phyloP scores from a whole-genome alignment of 2,888 invertebrate genomes.

The Entomobrya multifasciata region DNA sequence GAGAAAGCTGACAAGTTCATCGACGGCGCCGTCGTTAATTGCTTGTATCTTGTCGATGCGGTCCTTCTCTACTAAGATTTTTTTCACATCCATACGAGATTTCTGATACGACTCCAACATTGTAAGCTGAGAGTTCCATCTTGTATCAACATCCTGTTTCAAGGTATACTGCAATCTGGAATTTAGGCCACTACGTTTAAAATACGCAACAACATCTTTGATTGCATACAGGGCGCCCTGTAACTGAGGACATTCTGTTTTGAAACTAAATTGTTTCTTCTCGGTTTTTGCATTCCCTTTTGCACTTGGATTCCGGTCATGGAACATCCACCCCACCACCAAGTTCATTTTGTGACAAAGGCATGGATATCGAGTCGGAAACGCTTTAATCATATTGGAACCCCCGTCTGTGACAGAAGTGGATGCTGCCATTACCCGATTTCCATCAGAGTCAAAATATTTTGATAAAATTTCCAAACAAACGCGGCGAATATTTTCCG shows the following conservation, averaged over 20 bases:
- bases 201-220: conserved; percentile 36
- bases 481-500: conserved; percentile 20
- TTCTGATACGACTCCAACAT: conserved; percentile 50
- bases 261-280: conserved; percentile 22
- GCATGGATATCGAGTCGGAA: conserved; percentile 14
- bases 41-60: neutral
- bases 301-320: neutral
- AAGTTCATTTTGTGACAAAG: conserved; percentile 22
- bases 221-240: neutral
- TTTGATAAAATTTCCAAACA: neutral
- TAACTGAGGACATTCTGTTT: conserved; percentile 12
- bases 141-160: conserved; percentile 52
- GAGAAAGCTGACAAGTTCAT: conserved; percentile 30
- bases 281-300: no score
- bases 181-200: conserved; percentile 36
- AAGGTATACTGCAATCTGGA: neutral
- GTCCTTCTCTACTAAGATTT: conserved; percentile 34
- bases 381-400: conserved; percentile 38
- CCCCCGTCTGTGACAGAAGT: conserved; percentile 57
- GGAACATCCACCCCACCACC: conserved; percentile 5
- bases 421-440: neutral
- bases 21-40: conserved; percentile 15
- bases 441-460: conserved; percentile 22
- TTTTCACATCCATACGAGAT: conserved; percentile 2
- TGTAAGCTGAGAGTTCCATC: conserved; percentile 33